Base-by-base conservation (phyloP, 1,140 invertebrate species). In the Micrasema longulum region DNA sequence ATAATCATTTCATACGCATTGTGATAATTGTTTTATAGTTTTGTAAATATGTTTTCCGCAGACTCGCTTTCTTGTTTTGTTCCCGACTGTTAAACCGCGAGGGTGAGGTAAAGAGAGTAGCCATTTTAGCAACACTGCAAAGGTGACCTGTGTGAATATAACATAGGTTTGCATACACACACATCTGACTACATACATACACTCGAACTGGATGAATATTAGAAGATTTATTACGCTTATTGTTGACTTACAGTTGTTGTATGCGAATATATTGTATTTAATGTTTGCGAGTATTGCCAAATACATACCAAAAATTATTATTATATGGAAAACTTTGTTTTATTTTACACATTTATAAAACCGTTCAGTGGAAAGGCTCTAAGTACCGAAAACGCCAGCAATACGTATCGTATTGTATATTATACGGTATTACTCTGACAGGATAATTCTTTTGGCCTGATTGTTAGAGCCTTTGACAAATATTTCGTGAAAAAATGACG, bases 271-370 rank as follows among this genome's bases (percentile, higher is more conserved):
- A 73, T 76, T 76, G 74, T 76, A 76, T 76, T 76, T 47, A 75
- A 76, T 73, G 74, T 76, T 76, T 76, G 74, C 74, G 71, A 76
- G 71, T 71, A 76, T 76, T 76, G 74, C 74, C 74, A 76, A 76
- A 76, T 72, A 73, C 74, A 76, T 76, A 76, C 74, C 74, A 76
- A 76, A 76, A 76, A 76, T 76, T 76, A 76, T 73, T 76, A 76
- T 76, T 76, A 76, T 71, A 72, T 69, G 71, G 67, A 53, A 67
- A 68, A 50, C 45, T 22, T 72, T 43, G 71, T 76, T 76, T 76
- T 76, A 75, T 75, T 75, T 66, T 18, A 69, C 26, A 31, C 7
- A 31, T 31, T 31, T 31, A 31, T 7, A 31, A 31, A 4, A 31
- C 26, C 26, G 7, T 31, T 7, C n/a, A n/a, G 26, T 31, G 26